Base-by-base conservation (phyloP, 2,888 invertebrate genomes). In the Dermolepida albohirtum region DNA sequence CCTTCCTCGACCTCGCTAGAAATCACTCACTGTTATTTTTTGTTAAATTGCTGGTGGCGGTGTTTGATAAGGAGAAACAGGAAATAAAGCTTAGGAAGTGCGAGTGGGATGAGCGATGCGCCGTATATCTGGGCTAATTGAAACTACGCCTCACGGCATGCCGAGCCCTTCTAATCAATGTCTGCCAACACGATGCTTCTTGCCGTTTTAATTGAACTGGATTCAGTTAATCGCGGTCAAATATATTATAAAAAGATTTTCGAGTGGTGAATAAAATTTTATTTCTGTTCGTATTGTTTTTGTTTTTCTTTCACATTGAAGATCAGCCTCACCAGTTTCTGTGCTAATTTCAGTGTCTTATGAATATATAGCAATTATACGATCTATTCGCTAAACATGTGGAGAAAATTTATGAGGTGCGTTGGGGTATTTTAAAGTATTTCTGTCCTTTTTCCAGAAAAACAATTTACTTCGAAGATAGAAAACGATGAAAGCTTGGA, bases 61-160 rank as follows among this genome's bases (percentile, higher is more conserved):
- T 59, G 62, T 47, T 73, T 74, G 72, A 71, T 71, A 71, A 69
- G 54, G 66, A 55, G 51, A 62, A 63, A 65, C 68, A 64, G 63
- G 67, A 52, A 50, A 66, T 67, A 68, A 70, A 70, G 67, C 70
- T 69, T 49, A 57, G 62, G 66, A 66, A 66, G 65, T 65, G 63
- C 39, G 29, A 52, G 64, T 16, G 39, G 55, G 64, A 59, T 52
- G 52, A 49, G 67, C 64, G 67, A 62, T 59, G 59, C 41, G 68
- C 57, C 62, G 69, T 70, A 68, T 75, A 68, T 75, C 68, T 73
- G 66, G 57, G 72, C 71, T 73, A 75, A 75, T 73, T 75, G 74
- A 74, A 74, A 75, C 74, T 72, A 71, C 73, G 72, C 78, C 74
- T 70, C 67, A 72, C 68, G 71, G 74, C 73, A 74, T 69, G 71